A percentile compares a stretch with the other conserved stretches of the same genome.
Conservation (phyloP, 2,113 vertebrate species). For the Triplophysa dalaica region DNA sequence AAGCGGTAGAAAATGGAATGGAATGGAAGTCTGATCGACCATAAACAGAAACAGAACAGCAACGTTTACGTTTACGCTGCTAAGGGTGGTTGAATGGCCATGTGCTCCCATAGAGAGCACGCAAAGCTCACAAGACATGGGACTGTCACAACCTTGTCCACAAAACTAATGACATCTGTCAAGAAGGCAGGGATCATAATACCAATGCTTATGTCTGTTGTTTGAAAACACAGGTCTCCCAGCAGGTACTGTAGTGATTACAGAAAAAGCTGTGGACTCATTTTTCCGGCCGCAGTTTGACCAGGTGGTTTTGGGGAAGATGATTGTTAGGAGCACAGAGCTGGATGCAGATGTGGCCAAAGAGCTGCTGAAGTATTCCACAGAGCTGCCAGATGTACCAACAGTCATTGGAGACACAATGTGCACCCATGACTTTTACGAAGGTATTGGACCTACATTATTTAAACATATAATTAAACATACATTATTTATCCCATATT, state of each 20-base stretch:
- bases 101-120: no score
- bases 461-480: background rate
- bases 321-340: conserved; percentile 80
- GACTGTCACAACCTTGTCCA: no score
- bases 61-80: no score
- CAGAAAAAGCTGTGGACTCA: conserved; percentile 78
- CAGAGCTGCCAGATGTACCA: conserved; percentile 70
- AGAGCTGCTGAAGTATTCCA: conserved; percentile 79
- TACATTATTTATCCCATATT: no score
- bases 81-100: no score
- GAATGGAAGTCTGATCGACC: no score
- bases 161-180: no score
- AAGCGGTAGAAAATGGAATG: no score
- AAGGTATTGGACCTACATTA: conserved; percentile 70
- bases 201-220: background rate
- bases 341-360: conserved; percentile 77
- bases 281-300: conserved; percentile 80
- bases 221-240: conserved; percentile 69
- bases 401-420: conserved; percentile 79
- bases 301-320: conserved; percentile 82
- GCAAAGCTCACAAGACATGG: no score
- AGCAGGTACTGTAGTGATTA: conserved; percentile 83
- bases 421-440: conserved; percentile 88
- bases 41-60: no score
- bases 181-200: no score